Base-by-base conservation (phyloP, 35 echinoderm and acorn worm genomes). In the Diadema setosum region DNA sequence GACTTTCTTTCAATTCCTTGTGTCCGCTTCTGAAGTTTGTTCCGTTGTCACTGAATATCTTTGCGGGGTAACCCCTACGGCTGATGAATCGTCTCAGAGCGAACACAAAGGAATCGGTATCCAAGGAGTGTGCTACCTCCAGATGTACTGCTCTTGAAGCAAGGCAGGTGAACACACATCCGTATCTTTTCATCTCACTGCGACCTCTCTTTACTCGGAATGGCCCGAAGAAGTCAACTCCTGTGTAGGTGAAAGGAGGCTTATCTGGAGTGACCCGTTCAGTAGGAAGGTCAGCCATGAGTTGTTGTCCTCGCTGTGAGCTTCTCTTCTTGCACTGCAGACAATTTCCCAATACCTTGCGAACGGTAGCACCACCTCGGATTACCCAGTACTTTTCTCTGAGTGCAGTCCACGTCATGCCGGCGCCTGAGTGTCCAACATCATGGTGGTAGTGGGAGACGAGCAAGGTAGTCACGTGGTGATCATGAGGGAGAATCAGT, bases 151-250 rank as follows among this genome's bases (percentile, higher is more conserved):
- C 88, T 37, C 88, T 46, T 8, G 82, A 49, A 7, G 88, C 48
- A 3, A 91, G 45, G 50, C 93, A 95, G 21, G 93, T 95, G 49
- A 91, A 95, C 2, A 95, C 25, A 65, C 88, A 90, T 12, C 93
- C 93, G 16, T 82, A 95, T 15, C 88, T 35, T 63, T 95, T 91
- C 2, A 91, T 58, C 11, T 82, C n/a, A 16, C 83, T 87, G 6
- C 88, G 21, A 83, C 84, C 78, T 70, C n/a, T 73, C 40, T 91
- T 95, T 4, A 91, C 83, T 5, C 52, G 31, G 15, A 95, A 43
- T 42, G 88, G 93, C 63, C 93, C 93, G 60, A 95, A 95, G 75
- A 91, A 95, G 83, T 95, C 87, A 26, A 91, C 60, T 58, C 88
- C 75, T 17, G 73, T 60, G 50, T 56, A 82, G 7, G 55, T 82